phyloP scores from a whole-genome alignment of 2,113 vertebrate species.

The Craseonycteris thonglongyai region DNA sequence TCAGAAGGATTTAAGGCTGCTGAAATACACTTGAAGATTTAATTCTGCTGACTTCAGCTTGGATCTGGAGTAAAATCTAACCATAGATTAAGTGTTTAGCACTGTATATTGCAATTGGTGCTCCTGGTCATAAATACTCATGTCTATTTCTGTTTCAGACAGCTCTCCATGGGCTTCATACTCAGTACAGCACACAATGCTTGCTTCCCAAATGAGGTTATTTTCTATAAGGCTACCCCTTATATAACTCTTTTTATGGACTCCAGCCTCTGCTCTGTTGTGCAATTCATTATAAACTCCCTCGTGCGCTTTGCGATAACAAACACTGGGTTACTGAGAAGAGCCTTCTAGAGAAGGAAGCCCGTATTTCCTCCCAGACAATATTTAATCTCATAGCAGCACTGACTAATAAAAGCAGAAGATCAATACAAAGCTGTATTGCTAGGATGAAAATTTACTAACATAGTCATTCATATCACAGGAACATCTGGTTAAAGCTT shows the following conservation, averaged over 20 bases:
- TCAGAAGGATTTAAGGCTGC: conserved; percentile 85
- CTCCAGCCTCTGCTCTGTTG: not conserved
- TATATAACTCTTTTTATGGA: conserved; percentile 65
- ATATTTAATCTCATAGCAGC: conserved; percentile 75
- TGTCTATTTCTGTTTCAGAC: conserved; percentile 82
- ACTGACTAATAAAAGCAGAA: conserved; percentile 76
- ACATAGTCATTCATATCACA: conserved; percentile 77
- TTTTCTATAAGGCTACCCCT: conserved; percentile 73
- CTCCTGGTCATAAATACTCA: conserved; percentile 82
- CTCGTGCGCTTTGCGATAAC: conserved; percentile 34
- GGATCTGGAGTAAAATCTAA: conserved; percentile 83
- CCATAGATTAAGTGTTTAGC: conserved; percentile 87
- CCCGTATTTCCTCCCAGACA: conserved; percentile 57
- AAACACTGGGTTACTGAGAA: conserved; percentile 52
- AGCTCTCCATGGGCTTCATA: conserved; percentile 76
- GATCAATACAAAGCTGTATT: conserved; percentile 81
- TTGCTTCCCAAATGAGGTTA: conserved; percentile 76
- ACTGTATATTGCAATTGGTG: conserved; percentile 80
- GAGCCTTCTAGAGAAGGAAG: conserved; percentile 50
- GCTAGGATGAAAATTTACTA: conserved; percentile 78
- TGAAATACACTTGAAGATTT: conserved; percentile 85
- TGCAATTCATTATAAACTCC: conserved; percentile 63
- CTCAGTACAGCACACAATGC: conserved; percentile 73
- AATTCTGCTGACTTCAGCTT: conserved; percentile 87
- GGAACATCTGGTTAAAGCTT: conserved; percentile 79